Conservation (phyloP, 2,888 invertebrate genomes). For the Pandemis corylana region DNA sequence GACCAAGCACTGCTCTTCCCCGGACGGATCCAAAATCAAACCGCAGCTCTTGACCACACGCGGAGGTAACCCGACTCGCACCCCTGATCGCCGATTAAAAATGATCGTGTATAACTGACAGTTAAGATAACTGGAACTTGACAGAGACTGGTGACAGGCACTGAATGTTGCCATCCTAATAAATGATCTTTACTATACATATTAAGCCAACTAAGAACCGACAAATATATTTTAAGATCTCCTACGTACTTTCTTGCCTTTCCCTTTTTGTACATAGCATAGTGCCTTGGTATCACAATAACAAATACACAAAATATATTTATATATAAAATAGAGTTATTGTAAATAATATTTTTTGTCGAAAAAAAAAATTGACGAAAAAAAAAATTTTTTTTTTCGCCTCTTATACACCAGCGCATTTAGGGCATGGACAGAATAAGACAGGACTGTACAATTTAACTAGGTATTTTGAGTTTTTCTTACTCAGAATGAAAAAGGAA, state of each 20-base stretch:
- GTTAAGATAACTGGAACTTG: too few species aligned
- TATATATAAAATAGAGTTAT: constrained; percentile 11
- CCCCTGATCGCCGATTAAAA: too few species aligned
- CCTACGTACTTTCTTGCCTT: constrained; percentile 34
- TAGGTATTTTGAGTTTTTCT: too few species aligned
- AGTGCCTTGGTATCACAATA: constrained; percentile 42
- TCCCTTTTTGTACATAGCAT: constrained; percentile 31
- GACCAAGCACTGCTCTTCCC: too few species aligned
- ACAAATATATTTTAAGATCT: constrained; percentile 23
- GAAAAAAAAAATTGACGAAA: not conserved
- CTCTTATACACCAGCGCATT: constrained; percentile 37
- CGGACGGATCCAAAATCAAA: too few species aligned
- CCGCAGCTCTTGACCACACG: too few species aligned
- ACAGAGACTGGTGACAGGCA: too few species aligned
- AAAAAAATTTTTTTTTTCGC: constrained; percentile 7
- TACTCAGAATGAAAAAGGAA: too few species aligned
- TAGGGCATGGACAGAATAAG: constrained; percentile 1
- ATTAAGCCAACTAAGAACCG: constrained; percentile 16
- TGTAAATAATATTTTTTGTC: constrained; percentile 22
- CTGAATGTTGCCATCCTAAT: not conserved
- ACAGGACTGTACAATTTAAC: too few species aligned
- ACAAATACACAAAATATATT: constrained; percentile 31
- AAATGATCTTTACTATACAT: not conserved
- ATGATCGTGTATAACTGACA: too few species aligned
- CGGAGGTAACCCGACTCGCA: too few species aligned